phyloP scores from a whole-genome alignment of 2,113 vertebrate genomes.

The Dromiciops gliroides region DNA sequence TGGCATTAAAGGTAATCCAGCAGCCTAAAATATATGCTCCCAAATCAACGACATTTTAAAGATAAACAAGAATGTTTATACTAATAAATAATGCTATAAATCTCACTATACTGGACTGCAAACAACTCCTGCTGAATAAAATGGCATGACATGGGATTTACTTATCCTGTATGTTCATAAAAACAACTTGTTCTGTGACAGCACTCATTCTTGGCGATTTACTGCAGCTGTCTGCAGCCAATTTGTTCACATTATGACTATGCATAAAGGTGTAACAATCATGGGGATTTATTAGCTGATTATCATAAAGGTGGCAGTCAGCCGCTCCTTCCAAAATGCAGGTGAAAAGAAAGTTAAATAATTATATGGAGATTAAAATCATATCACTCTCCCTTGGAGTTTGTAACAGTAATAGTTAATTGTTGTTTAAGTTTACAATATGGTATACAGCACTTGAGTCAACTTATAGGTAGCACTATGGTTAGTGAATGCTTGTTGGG shows the following conservation, averaged over 20 bases:
- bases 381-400: slow-evolving; percentile 76
- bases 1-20: slow-evolving; percentile 60
- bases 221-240: slow-evolving; percentile 86
- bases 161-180: slow-evolving; percentile 82
- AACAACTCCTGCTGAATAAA: slow-evolving; percentile 82
- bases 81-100: slow-evolving; percentile 83
- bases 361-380: slow-evolving; percentile 82
- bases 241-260: slow-evolving; percentile 87
- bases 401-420: slow-evolving; percentile 66
- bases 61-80: slow-evolving; percentile 80
- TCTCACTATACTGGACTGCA: slow-evolving; percentile 75
- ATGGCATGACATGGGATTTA: slow-evolving; percentile 83
- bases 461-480: slow-evolving; percentile 19
- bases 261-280: slow-evolving; percentile 85
- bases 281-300: slow-evolving; percentile 86
- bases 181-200: slow-evolving; percentile 85
- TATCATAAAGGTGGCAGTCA: slow-evolving; percentile 79
- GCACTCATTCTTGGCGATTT: slow-evolving; percentile 87
- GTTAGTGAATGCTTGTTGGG: not conserved
- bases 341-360: slow-evolving; percentile 82
- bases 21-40: slow-evolving; percentile 69
- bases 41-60: slow-evolving; percentile 81
- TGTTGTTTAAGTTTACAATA: slow-evolving; percentile 49
- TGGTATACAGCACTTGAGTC: slow-evolving; percentile 9
- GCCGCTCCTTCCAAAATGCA: slow-evolving; percentile 77